Conservation (phyloP, 1,140 invertebrate genomes). For the Condylostylus longicornis region DNA sequence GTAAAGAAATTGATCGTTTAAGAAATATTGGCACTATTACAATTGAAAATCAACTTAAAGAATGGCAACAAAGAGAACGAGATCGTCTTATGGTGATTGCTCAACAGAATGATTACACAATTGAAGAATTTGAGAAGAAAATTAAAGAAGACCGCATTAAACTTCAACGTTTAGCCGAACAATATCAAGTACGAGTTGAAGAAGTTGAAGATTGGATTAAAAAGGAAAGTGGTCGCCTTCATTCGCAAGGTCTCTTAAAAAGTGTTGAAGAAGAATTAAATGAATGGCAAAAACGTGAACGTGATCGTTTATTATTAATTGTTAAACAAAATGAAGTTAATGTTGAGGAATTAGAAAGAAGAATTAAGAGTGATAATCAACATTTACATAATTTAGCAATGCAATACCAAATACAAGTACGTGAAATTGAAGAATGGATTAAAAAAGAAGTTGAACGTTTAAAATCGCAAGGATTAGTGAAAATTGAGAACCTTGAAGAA, state of each 20-base stretch:
- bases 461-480: conserved; percentile 22
- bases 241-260: conserved; percentile 24
- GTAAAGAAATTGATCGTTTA: conserved; percentile 19
- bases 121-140: conserved; percentile 24
- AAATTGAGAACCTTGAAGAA: conserved; percentile 22
- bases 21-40: conserved; percentile 18
- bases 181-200: conserved; percentile 23
- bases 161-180: conserved; percentile 19
- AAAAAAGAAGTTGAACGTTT: conserved; percentile 23
- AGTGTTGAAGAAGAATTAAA: conserved; percentile 22
- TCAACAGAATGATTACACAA: conserved; percentile 21
- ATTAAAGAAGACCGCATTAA: conserved; percentile 21
- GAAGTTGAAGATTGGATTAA: conserved; percentile 26
- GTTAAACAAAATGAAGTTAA: conserved; percentile 24
- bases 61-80: conserved; percentile 22
- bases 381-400: conserved; percentile 23
- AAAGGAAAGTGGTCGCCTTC: conserved; percentile 20
- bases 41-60: conserved; percentile 22
- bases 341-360: conserved; percentile 21
- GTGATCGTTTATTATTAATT: conserved; percentile 17
- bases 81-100: conserved; percentile 17
- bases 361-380: conserved; percentile 25
- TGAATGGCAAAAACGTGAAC: conserved; percentile 23
- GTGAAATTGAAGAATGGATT: conserved; percentile 26
- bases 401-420: conserved; percentile 22